Percentiles rank a stretch among this genome's conserved stretches.
Evolutionary conservation across 2,113 vertebrate genomes (phyloP).

Genomic region (Dissostichus mawsoni): DNA sequence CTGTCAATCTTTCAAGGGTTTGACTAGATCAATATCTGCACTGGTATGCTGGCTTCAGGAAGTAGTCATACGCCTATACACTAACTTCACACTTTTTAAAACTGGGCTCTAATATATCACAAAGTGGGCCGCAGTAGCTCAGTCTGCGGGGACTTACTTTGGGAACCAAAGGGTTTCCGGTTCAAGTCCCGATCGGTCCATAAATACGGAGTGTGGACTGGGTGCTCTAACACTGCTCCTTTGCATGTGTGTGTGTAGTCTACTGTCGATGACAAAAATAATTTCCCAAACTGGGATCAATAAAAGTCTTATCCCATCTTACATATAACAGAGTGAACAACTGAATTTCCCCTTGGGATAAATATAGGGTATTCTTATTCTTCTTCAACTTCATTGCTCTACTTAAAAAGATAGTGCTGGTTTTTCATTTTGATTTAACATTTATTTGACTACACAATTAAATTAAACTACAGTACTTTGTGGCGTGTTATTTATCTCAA

Average conservation of each 20-base stretch:
- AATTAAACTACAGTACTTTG: background rate
- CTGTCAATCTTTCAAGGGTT: background rate
- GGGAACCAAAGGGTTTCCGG: too few species aligned
- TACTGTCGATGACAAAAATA: too few species aligned
- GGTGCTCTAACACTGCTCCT: too few species aligned
- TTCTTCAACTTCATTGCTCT: background rate
- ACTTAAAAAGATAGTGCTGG: background rate
- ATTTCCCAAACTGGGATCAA: too few species aligned
- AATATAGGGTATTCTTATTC: too few species aligned
- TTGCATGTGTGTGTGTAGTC: too few species aligned
- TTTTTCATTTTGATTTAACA: background rate
- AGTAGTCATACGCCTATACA: background rate
- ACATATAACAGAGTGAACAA: too few species aligned
- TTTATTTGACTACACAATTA: background rate
- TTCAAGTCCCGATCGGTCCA: too few species aligned
- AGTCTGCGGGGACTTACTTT: too few species aligned
- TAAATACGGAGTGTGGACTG: too few species aligned
- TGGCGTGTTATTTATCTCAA: background rate
- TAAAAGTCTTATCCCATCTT: too few species aligned
- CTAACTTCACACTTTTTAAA: background rate
- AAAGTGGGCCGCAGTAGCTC: background rate
- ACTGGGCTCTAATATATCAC: background rate
- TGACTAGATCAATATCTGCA: background rate
- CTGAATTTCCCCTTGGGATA: too few species aligned
- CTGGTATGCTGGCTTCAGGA: background rate